phyloP scores from a whole-genome alignment of 2,113 vertebrate genomes.

The Apus apus region DNA sequence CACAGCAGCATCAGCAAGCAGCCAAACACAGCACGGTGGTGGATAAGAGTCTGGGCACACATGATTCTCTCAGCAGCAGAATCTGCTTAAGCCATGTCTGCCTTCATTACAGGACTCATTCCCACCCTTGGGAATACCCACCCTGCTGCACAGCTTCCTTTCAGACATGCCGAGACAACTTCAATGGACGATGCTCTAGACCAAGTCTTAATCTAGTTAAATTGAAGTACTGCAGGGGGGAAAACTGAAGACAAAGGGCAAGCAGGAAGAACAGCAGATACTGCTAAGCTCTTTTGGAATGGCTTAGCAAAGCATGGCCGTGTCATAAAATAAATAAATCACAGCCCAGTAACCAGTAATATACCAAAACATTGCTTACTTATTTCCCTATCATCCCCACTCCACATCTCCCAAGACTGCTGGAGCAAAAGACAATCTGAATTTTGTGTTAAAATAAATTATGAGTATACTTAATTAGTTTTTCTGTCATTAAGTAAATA shows the following conservation, averaged over 20 bases:
- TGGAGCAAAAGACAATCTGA: neutral
- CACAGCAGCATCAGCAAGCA: neutral
- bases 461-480: neutral
- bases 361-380: neutral
- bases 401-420: neutral
- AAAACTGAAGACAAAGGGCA: neutral
- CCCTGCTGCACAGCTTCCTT: neutral
- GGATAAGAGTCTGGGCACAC: accelerated
- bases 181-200: neutral
- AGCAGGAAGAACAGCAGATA: neutral
- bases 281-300: neutral
- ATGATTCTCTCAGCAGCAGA: neutral
- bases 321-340: neutral
- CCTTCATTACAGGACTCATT: neutral
- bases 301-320: neutral
- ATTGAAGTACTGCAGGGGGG: accelerated
- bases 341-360: neutral
- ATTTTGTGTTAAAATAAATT: neutral
- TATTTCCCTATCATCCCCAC: neutral
- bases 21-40: neutral
- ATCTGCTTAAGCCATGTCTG: neutral
- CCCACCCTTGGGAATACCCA: neutral
- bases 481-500: neutral
- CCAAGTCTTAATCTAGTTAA: neutral
- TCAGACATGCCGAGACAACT: neutral